These are phyloP conservation scores for Philereme vetulata DNA, from an alignment of 2,888 invertebrate species.

Conservation along the genomic window DNA sequence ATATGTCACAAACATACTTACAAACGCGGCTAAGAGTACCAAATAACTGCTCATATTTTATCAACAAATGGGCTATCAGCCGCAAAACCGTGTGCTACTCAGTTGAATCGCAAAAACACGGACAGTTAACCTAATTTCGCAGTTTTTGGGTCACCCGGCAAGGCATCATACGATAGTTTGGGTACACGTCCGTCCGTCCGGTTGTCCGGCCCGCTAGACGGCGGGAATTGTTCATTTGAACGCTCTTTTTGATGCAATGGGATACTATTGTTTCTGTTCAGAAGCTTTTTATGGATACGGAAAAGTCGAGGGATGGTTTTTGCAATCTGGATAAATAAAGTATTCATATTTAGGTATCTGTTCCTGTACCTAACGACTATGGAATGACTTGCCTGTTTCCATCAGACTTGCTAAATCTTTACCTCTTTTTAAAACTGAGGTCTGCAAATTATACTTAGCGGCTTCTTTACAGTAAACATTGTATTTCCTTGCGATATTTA, in stretches of 20 bases:
- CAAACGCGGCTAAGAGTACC: not conserved
- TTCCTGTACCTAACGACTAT: too few relatives aligned
- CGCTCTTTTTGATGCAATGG: constrained; percentile 7
- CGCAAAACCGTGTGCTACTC: constrained; percentile 10
- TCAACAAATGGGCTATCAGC: constrained; percentile 11
- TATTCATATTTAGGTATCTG: too few relatives aligned
- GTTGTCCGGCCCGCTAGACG: constrained; percentile 4
- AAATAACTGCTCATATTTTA: constrained; percentile 11
- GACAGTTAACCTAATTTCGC: constrained; percentile 63
- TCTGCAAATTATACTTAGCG: too few relatives aligned
- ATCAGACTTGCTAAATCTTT: too few relatives aligned
- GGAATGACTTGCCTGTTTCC: too few relatives aligned
- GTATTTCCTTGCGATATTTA: too few relatives aligned
- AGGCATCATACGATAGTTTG: constrained; percentile 10
- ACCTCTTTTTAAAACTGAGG: too few relatives aligned
- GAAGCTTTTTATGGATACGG: not conserved
- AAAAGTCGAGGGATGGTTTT: too few relatives aligned
- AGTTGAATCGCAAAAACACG: constrained; percentile 54
- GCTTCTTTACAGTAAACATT: too few relatives aligned
- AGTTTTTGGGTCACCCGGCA: constrained; percentile 39
- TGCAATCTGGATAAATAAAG: too few relatives aligned
- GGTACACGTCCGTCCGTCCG: constrained; percentile 9
- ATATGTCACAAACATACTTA: too few relatives aligned
- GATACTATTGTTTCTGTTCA: constrained; percentile 7
- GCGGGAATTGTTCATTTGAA: constrained; percentile 15